Evolutionary conservation across 2,888 invertebrate species (phyloP).

Genomic region (Osmoderma eremita): DNA sequence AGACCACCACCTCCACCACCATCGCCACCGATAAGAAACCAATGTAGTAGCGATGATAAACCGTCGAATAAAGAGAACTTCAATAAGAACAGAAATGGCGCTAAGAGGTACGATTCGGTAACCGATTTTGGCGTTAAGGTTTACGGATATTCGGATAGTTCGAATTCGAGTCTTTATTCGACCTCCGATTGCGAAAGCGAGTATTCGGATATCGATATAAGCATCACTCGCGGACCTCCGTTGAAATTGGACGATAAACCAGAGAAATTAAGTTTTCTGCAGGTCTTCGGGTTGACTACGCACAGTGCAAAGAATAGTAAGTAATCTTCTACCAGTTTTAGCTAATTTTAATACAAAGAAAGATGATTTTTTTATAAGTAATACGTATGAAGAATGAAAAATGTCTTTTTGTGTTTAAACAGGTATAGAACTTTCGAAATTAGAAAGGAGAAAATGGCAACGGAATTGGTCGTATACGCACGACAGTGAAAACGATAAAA

Average conservation of each 20-base stretch:
- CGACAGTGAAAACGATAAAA: constrained; percentile 52
- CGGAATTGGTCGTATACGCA: constrained; percentile 60
- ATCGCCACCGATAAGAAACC: no score
- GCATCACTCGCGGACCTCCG: constrained; percentile 69
- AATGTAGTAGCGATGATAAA: constrained; percentile 38
- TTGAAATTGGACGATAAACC: constrained; percentile 65
- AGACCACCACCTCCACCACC: no score
- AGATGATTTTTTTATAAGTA: no score
- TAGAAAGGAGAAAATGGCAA: constrained; percentile 68
- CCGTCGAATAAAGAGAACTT: constrained; percentile 43
- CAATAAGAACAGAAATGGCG: constrained; percentile 29
- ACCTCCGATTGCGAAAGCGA: constrained; percentile 65
- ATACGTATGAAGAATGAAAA: no score
- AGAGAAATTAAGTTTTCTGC: constrained; percentile 71
- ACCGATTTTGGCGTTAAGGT: constrained; percentile 58
- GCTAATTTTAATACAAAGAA: no score
- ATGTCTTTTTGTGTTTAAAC: constrained; percentile 19
- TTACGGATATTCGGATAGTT: constrained; percentile 60
- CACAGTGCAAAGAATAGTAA: constrained; percentile 71
- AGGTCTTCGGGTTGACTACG: constrained; percentile 73
- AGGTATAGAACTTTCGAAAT: constrained; percentile 71
- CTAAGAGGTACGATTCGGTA: constrained; percentile 43
- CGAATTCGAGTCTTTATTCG: constrained; percentile 65
- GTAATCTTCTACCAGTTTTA: no score
- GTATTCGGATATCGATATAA: constrained; percentile 64